Conservation (phyloP, 2,797 vertebrate genomes). For the Microctenopoma steveboyesi region DNA sequence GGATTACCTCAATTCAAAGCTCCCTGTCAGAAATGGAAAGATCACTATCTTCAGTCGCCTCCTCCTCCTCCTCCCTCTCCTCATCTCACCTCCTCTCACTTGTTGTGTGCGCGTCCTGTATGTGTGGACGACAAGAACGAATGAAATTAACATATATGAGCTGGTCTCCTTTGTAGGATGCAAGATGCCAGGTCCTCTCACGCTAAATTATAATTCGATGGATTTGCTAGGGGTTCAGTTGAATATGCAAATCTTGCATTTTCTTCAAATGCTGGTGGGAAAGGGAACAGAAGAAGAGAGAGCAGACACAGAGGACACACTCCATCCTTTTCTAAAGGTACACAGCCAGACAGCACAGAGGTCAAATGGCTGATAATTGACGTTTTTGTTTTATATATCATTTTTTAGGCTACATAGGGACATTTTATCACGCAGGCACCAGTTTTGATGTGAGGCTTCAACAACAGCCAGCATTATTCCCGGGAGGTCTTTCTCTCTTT, state of each 20-base stretch:
- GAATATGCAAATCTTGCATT: slow-evolving; percentile 53
- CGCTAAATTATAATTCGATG: slow-evolving; percentile 53
- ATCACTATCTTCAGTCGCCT: slow-evolving; percentile 66
- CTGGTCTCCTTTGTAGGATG: slow-evolving; percentile 46
- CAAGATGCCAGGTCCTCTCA: slow-evolving; percentile 29
- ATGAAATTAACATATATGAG: slow-evolving; percentile 13
- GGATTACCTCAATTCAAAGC: slow-evolving; percentile 78
- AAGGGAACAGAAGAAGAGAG: background rate
- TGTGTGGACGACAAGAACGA: slow-evolving; percentile 13
- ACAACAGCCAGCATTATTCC: slow-evolving; percentile 41
- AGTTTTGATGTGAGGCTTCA: slow-evolving; percentile 13
- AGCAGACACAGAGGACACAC: slow-evolving; percentile 9
- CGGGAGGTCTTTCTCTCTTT: slow-evolving; percentile 21
- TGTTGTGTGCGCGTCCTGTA: slow-evolving; percentile 33
- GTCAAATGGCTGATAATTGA: slow-evolving; percentile 48
- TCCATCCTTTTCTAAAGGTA: slow-evolving; percentile 21
- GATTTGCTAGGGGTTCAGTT: slow-evolving; percentile 57
- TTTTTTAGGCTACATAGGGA: background rate
- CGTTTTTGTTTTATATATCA: background rate
- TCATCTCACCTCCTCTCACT: slow-evolving; percentile 1
- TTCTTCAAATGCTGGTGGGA: background rate
- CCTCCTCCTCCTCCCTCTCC: background rate
- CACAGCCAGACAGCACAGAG: slow-evolving; percentile 19
- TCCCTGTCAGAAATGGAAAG: slow-evolving; percentile 66
- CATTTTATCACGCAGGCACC: slow-evolving; percentile 19